Evolutionary conservation across 2,888 invertebrate species (phyloP), one percentile per base, ranked within the genome.

Genomic region (Salpingus planirostris): DNA sequence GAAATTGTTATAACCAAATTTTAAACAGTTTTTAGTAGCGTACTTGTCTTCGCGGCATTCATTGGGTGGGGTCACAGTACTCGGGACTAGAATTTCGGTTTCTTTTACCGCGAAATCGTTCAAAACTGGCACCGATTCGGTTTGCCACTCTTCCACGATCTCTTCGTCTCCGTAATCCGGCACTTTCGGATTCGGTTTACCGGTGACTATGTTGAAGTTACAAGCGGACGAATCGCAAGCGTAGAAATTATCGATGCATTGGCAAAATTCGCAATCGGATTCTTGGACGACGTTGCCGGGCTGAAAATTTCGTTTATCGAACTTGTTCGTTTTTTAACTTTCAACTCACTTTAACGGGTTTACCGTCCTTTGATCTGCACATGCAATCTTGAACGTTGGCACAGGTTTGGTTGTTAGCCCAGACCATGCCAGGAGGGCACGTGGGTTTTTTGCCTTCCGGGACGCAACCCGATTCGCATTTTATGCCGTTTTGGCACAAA

Each of bases 191-290:
- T n/a, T n/a, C n/a, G n/a, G n/a, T n/a, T n/a, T n/a, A n/a, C n/a
- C n/a, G n/a, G n/a, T n/a, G 8, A 18, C 18, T 8, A 18, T 6
- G 7, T 35, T 39, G 12, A 24, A 15, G 11, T 24, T 18, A 18
- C 80, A 80, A 2, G 62, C 43, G 5, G 66, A 66, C 14, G 68
- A 61, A 54, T 79, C 77, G 54, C 90, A 90, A 25, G 76, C 71
- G 36, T 81, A 74, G 12, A 70, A 70, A 62, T 90, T 88, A 52
- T 83, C 73, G 4, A 85, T 66, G 49, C 91, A 91, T 47, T 88
- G 88, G 52, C 90, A 91, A 7, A 74, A 69, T 49, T 76, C 73
- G 52, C 84, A 85, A 0, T 74, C 74, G 1, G 67, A 66, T 47
- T 76, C 74, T 8, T 62, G 49, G 2, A 73, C 59, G 0, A 78